phyloP scores from a whole-genome alignment of 2,888 invertebrate species.

The Drosophila kokeensis region DNA sequence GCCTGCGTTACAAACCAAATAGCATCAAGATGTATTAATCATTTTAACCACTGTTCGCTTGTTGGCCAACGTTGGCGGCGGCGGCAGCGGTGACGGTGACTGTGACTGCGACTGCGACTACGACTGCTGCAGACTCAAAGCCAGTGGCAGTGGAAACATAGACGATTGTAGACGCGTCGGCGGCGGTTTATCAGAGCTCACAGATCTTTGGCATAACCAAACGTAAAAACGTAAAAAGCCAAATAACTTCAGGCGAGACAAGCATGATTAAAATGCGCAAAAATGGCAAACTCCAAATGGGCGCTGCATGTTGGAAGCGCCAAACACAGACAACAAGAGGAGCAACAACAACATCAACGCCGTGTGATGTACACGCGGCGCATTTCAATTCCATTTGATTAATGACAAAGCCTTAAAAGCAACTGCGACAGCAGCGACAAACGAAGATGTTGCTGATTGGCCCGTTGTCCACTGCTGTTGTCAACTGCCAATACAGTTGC shows the following conservation, averaged over 20 bases:
- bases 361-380: slow-evolving; percentile 78
- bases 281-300: slow-evolving; percentile 79
- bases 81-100: neutral
- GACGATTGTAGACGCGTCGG: slow-evolving; percentile 39
- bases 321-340: slow-evolving; percentile 50
- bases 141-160: slow-evolving; percentile 34
- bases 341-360: slow-evolving; percentile 43
- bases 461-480: slow-evolving; percentile 58
- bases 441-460: slow-evolving; percentile 79
- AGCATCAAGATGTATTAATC: slow-evolving; percentile 81
- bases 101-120: neutral
- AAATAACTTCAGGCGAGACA: slow-evolving; percentile 78
- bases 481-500: slow-evolving; percentile 49
- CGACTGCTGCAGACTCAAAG: slow-evolving; percentile 13
- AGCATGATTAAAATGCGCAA: slow-evolving; percentile 79
- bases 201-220: slow-evolving; percentile 71
- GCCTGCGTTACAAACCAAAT: slow-evolving; percentile 74
- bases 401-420: slow-evolving; percentile 79
- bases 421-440: slow-evolving; percentile 57
- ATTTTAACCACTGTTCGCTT: slow-evolving; percentile 61
- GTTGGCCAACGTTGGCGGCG: slow-evolving; percentile 38
- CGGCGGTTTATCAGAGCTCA: slow-evolving; percentile 64
- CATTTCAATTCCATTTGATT: slow-evolving; percentile 81
- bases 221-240: slow-evolving; percentile 64
- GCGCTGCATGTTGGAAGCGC: slow-evolving; percentile 72